phyloP scores from a whole-genome alignment of 2,113 vertebrate species.

The Amphiprion percula region DNA sequence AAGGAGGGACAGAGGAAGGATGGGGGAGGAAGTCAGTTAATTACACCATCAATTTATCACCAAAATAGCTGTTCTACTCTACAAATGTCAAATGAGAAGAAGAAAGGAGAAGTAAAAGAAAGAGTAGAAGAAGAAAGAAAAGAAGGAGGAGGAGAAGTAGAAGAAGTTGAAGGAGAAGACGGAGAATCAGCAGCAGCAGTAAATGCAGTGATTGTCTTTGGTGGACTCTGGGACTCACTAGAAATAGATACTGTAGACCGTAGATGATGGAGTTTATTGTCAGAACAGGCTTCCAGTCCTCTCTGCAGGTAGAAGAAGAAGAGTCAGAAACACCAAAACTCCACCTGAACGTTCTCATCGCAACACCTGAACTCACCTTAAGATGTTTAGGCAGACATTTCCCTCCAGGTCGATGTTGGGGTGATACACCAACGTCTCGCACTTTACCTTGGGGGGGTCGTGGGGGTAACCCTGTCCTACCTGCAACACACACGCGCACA shows the following conservation, averaged over 20 bases:
- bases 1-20: not conserved
- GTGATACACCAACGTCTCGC: conserved; percentile 98
- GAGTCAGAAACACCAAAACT: not conserved
- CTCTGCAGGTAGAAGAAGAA: conserved; percentile 81
- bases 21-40: too few relatives aligned
- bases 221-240: conserved; percentile 85
- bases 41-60: too few relatives aligned
- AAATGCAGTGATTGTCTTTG: too few relatives aligned
- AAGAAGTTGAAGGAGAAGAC: too few relatives aligned
- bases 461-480: conserved; percentile 98
- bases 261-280: conserved; percentile 99
- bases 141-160: too few relatives aligned
- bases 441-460: conserved; percentile 97
- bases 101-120: too few relatives aligned
- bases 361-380: conserved; percentile 81
- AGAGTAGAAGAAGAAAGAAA: too few relatives aligned
- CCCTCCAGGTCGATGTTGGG: conserved; percentile 99
- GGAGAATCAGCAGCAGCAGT: too few relatives aligned
- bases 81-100: too few relatives aligned
- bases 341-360: not conserved
- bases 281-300: conserved; percentile 98
- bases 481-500: conserved; percentile 72
- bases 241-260: conserved; percentile 97
- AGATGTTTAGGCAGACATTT: conserved; percentile 98
- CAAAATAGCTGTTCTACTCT: too few relatives aligned